Evolutionary conservation across 2,888 invertebrate genomes (phyloP).

Genomic region (Drepanosiphum platanoidis): DNA sequence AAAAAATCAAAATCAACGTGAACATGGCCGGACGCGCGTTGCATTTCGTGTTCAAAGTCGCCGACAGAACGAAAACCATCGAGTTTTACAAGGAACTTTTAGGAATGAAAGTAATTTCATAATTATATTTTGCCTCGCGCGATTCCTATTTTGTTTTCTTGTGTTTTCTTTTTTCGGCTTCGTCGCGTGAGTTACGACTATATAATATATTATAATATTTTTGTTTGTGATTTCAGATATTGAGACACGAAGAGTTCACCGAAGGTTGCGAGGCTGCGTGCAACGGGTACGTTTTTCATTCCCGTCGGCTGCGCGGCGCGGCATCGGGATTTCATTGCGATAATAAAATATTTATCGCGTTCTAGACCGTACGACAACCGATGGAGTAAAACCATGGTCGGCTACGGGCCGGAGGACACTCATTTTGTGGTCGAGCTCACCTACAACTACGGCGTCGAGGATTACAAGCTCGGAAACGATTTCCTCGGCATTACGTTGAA

Average conservation of each 20-base stretch:
- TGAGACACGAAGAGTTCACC: constrained; percentile 96
- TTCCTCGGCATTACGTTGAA: constrained; percentile 86
- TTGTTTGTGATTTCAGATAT: constrained; percentile 72
- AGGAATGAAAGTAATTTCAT: constrained; percentile 86
- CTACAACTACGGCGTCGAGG: constrained; percentile 93
- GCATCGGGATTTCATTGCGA: constrained; percentile 22
- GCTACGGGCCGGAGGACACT: constrained; percentile 93
- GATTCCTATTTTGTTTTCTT: not conserved
- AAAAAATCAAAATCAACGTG: too few species aligned
- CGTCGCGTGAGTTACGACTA: too few species aligned
- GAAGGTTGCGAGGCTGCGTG: constrained; percentile 97
- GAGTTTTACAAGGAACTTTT: constrained; percentile 90
- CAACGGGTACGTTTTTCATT: too few species aligned
- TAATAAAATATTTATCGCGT: constrained; percentile 62
- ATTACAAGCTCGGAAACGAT: constrained; percentile 86
- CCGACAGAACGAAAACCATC: constrained; percentile 84
- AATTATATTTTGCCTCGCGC: too few species aligned
- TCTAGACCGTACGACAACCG: constrained; percentile 93
- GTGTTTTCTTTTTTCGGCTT: too few species aligned
- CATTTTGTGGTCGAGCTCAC: constrained; percentile 97
- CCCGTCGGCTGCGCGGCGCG: too few species aligned
- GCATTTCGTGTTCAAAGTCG: constrained; percentile 97
- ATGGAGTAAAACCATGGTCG: constrained; percentile 99
- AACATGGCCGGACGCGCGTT: constrained; percentile 77
- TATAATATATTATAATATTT: too few species aligned